Conservation (phyloP, 30 jellyfish, hydroid and myxozoan species). For the Catostylus mosaicus region DNA sequence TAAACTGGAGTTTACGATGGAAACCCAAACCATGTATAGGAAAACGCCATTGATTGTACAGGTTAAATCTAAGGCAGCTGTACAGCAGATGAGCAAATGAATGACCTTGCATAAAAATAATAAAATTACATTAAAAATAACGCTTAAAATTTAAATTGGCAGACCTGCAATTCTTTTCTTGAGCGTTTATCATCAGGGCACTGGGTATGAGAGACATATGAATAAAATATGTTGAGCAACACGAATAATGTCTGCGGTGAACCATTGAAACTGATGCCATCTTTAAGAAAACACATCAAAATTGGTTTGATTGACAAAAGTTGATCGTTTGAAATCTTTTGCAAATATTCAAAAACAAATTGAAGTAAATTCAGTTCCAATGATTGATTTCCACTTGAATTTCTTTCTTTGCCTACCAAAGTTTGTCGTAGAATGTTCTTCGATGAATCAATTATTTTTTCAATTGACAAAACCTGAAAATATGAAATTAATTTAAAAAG, state of each 20-base stretch:
- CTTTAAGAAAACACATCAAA: constrained; percentile 74
- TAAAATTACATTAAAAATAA: too few species aligned
- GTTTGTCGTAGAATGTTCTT: constrained; percentile 85
- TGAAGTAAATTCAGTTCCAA: constrained; percentile 86
- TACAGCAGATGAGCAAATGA: not conserved
- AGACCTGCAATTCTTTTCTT: constrained; percentile 91
- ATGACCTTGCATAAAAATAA: not conserved
- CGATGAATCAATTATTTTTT: constrained; percentile 71
- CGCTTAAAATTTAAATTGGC: not conserved
- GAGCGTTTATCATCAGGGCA: constrained; percentile 96
- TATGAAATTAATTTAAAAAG: too few species aligned
- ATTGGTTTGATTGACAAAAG: constrained; percentile 60
- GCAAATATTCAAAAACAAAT: constrained; percentile 73
- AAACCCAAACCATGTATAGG: too few species aligned
- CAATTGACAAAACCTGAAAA: constrained; percentile 86
- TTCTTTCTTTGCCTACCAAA: constrained; percentile 69
- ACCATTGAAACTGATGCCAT: constrained; percentile 66
- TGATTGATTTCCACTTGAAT: constrained; percentile 47
- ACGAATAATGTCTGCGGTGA: constrained; percentile 91
- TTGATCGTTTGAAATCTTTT: constrained; percentile 61
- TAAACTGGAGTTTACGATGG: too few species aligned
- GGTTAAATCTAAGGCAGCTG: too few species aligned
- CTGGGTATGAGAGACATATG: constrained; percentile 73
- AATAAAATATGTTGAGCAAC: constrained; percentile 55
- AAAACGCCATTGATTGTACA: too few species aligned